These are phyloP conservation scores for Ammospiza nelsoni DNA, from an alignment of 2,113 vertebrate genomes.

Conservation along the genomic window DNA sequence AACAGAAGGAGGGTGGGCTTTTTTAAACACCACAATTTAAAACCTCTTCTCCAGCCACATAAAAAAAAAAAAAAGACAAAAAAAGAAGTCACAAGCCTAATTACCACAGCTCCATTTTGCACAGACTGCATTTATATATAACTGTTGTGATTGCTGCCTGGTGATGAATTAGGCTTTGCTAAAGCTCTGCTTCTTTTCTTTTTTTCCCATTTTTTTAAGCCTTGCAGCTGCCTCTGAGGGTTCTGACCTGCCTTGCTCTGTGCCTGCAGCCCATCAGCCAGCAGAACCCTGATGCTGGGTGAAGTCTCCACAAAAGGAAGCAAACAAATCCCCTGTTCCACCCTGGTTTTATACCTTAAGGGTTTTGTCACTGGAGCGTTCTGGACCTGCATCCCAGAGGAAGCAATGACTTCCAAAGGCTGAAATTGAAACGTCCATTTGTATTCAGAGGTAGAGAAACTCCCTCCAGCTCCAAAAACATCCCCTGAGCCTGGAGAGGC, in stretches of 20 bases:
- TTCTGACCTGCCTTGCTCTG: not conserved
- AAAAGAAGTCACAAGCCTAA: not conserved
- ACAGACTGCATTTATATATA: not conserved
- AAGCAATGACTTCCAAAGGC: not conserved
- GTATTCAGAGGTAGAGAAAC: not conserved
- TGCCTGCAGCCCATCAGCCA: not conserved
- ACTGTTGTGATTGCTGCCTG: conserved; percentile 19
- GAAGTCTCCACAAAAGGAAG: not conserved
- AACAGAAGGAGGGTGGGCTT: not conserved
- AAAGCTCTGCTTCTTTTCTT: not conserved
- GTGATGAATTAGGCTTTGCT: conserved; percentile 26
- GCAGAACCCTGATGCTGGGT: not conserved
- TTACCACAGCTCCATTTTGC: not conserved
- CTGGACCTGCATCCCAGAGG: not conserved
- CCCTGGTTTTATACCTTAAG: not conserved
- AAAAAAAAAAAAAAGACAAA: not conserved
- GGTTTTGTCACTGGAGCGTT: not conserved
- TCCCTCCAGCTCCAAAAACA: not conserved
- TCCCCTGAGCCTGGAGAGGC: not conserved
- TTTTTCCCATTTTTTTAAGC: not conserved
- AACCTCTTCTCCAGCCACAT: not conserved
- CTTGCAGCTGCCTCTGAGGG: conserved; percentile 1
- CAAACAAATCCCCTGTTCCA: not conserved
- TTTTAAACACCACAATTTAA: not conserved
- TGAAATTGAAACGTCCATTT: not conserved